Evolutionary conservation across 1,140 invertebrate species (phyloP).

Genomic region (Nasonia longicornis): DNA sequence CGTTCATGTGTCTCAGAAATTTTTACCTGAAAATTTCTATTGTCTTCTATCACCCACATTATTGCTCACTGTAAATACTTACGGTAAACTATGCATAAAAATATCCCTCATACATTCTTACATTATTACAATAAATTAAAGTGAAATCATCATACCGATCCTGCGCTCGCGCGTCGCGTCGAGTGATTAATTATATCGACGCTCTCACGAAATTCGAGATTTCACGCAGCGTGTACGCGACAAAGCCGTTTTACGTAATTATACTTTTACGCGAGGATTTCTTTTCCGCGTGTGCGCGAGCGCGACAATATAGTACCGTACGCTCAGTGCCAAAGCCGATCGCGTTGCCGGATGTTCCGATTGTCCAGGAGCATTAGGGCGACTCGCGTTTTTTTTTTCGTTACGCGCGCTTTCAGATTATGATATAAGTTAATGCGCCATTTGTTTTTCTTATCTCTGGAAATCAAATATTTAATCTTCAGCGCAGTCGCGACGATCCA

Average conservation of each 20-base stretch:
- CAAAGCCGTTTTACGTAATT: slow-evolving; percentile 44
- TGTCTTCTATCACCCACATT: too few relatives aligned
- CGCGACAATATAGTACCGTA: slow-evolving; percentile 28
- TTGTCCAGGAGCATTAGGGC: slow-evolving; percentile 9
- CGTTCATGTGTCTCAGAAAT: background rate
- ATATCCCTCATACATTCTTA: background rate
- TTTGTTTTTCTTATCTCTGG: too few relatives aligned
- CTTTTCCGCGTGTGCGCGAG: background rate
- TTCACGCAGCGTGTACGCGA: slow-evolving; percentile 2
- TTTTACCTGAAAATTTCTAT: background rate
- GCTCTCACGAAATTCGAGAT: slow-evolving; percentile 18
- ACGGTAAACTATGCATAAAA: background rate
- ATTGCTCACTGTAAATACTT: too few relatives aligned
- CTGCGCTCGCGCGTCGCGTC: background rate
- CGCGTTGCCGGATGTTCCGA: slow-evolving; percentile 6
- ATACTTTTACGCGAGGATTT: slow-evolving; percentile 24
- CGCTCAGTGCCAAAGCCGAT: slow-evolving; percentile 27
- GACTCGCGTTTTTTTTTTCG: background rate
- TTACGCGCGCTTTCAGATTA: background rate
- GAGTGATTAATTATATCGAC: slow-evolving; percentile 4
- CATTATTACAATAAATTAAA: background rate
- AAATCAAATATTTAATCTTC: too few relatives aligned
- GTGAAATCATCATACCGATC: background rate
- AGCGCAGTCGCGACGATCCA: too few relatives aligned
- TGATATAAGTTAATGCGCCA: too few relatives aligned